Percentiles rank a stretch among this genome's conserved stretches.
Conservation (phyloP, 2,113 vertebrate genomes). For the Anser cygnoides region DNA sequence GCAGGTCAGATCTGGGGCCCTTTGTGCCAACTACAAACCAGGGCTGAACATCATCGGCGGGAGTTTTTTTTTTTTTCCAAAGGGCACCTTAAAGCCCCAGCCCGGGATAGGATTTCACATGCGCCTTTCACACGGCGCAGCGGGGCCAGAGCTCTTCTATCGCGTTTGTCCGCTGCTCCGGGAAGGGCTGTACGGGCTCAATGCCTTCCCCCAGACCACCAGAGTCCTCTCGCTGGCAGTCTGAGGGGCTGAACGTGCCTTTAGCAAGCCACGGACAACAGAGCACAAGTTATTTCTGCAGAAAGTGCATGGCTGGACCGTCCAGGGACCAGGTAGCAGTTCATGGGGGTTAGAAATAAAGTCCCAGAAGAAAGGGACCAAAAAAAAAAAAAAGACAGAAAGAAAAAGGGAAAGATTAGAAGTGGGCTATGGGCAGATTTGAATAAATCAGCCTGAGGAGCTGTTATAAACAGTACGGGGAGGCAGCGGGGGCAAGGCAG, state of each 20-base stretch:
- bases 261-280: neutral
- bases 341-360: rapidly evolving
- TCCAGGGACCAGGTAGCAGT: neutral
- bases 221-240: neutral
- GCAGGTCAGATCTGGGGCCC: neutral
- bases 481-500: neutral
- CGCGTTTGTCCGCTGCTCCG: neutral
- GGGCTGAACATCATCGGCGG: constrained; percentile 4
- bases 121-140: neutral
- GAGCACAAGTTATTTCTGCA: rapidly evolving
- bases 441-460: rapidly evolving
- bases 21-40: constrained; percentile 39
- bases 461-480: neutral
- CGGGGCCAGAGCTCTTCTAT: neutral
- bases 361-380: neutral
- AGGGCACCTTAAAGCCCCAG: constrained; percentile 19
- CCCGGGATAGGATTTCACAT: constrained; percentile 39
- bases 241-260: neutral
- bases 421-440: neutral
- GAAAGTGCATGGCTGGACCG: rapidly evolving
- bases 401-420: neutral
- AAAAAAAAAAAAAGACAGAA: neutral
- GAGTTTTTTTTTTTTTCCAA: neutral
- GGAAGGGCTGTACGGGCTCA: neutral
- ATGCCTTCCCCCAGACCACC: neutral